A percentile compares a stretch with the other conserved stretches of the same genome.
These are phyloP conservation scores for Scomber scombrus DNA, from an alignment of 2,113 vertebrate species.

Conservation along the genomic window DNA sequence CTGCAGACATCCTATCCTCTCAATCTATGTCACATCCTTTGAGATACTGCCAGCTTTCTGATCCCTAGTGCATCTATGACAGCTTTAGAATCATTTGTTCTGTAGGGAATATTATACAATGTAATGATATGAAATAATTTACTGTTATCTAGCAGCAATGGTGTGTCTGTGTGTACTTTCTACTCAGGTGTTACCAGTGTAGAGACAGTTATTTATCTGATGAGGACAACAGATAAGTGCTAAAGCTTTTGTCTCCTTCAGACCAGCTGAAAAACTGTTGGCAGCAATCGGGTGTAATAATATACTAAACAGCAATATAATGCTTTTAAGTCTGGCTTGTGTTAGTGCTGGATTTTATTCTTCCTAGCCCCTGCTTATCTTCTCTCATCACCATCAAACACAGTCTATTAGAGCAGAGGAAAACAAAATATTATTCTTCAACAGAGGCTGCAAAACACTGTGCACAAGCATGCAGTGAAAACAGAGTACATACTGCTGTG, in stretches of 20 bases:
- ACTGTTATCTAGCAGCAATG: not conserved
- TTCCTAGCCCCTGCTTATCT: not conserved
- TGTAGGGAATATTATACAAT: not conserved
- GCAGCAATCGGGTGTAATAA: conserved; percentile 10
- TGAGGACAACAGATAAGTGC: not conserved
- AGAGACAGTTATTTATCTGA: conserved; percentile 4
- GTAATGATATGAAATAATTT: not conserved
- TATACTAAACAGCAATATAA: conserved; percentile 1
- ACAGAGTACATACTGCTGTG: conserved; percentile 36
- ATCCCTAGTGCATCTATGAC: not conserved
- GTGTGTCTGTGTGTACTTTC: not conserved
- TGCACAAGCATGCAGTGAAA: conserved; percentile 9
- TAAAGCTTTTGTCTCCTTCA: not conserved
- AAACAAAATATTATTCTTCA: not conserved
- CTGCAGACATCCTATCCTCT: not conserved
- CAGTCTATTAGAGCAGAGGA: conserved; percentile 11
- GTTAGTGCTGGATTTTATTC: conserved; percentile 9
- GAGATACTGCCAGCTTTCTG: conserved; percentile 7
- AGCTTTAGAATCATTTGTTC: not conserved
- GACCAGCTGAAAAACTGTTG: not conserved
- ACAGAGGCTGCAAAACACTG: conserved; percentile 6
- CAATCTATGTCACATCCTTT: conserved; percentile 21
- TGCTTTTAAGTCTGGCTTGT: conserved; percentile 15
- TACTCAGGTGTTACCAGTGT: not conserved
- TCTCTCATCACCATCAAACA: not conserved